Percentiles rank a stretch among this genome's conserved stretches.
These are phyloP conservation scores for Araneus ventricosus DNA, from an alignment of 1,140 invertebrate species.

Conservation along the genomic window DNA sequence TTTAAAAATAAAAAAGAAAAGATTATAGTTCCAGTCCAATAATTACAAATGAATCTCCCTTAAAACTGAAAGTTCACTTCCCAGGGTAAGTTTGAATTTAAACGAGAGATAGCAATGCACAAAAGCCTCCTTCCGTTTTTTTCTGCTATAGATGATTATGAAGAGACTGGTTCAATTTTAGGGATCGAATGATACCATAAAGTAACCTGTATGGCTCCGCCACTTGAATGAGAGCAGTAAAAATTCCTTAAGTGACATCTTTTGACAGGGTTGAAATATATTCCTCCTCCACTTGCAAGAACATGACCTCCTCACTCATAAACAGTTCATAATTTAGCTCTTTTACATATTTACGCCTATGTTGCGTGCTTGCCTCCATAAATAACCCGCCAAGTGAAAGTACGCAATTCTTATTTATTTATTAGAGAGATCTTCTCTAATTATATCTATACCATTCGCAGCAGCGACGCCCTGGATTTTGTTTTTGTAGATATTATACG, in stretches of 20 bases:
- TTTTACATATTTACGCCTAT: constrained; percentile 4
- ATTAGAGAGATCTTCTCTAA: background rate
- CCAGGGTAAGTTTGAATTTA: no score
- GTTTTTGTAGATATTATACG: background rate
- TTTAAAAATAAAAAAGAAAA: no score
- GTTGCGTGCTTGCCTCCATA: background rate
- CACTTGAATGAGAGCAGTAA: background rate
- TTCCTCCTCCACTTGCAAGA: background rate
- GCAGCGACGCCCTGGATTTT: background rate
- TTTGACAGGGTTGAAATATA: background rate
- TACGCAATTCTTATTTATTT: background rate
- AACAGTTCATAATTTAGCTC: constrained; percentile 26
- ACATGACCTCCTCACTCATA: constrained; percentile 2
- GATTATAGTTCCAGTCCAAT: no score
- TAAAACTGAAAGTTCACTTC: no score
- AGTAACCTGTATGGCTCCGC: no score
- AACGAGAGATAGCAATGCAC: no score
- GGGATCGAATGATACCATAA: no score
- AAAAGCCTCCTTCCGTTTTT: no score
- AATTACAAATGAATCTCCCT: no score
- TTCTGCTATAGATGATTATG: no score
- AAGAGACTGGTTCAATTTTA: no score
- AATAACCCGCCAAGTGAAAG: background rate
- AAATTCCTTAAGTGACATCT: constrained; percentile 9
- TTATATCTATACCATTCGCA: background rate